These are phyloP conservation scores for Aurelia aurita DNA, from an alignment of 30 jellyfish, hydroid and myxozoan species.

Conservation along the genomic window DNA sequence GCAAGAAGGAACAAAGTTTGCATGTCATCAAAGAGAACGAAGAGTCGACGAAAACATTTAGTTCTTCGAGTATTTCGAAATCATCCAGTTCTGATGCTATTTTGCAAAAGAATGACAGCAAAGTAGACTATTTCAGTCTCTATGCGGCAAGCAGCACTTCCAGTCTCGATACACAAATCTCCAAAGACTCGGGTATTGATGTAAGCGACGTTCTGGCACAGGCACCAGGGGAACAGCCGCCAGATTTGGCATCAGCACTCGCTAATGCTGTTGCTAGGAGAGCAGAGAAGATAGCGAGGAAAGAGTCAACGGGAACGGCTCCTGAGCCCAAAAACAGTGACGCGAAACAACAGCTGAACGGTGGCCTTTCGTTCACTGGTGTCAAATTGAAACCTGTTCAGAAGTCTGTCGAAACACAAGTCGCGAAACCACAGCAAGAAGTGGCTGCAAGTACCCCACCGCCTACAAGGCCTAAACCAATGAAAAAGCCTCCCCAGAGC, in stretches of 20 bases:
- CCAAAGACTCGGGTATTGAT: conserved; percentile 93
- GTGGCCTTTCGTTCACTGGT: background rate
- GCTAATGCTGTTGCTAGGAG: conserved; percentile 94
- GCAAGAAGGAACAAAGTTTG: conserved; percentile 63
- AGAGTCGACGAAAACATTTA: conserved; percentile 18
- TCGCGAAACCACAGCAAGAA: background rate
- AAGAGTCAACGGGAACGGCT: conserved; percentile 43
- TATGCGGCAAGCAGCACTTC: conserved; percentile 86
- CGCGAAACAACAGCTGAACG: background rate
- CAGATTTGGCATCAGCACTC: conserved; percentile 87
- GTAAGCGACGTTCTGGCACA: conserved; percentile 41
- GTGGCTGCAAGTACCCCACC: conserved; percentile 66
- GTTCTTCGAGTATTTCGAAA: conserved; percentile 7
- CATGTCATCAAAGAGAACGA: conserved; percentile 62
- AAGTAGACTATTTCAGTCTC: conserved; percentile 65
- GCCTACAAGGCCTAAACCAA: conserved; percentile 89
- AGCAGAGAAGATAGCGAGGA: conserved; percentile 82
- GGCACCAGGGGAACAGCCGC: conserved; percentile 74
- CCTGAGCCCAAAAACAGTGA: background rate
- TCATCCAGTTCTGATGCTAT: conserved; percentile 69
- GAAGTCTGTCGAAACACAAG: background rate
- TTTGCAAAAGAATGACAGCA: conserved; percentile 54
- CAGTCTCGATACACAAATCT: conserved; percentile 87
- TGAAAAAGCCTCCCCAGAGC: background rate
- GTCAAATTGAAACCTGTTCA: conserved; percentile 12